Evolutionary conservation across 1,140 invertebrate species (phyloP), one percentile per base, ranked within the genome.

Genomic region (Lethocerus indicus): DNA sequence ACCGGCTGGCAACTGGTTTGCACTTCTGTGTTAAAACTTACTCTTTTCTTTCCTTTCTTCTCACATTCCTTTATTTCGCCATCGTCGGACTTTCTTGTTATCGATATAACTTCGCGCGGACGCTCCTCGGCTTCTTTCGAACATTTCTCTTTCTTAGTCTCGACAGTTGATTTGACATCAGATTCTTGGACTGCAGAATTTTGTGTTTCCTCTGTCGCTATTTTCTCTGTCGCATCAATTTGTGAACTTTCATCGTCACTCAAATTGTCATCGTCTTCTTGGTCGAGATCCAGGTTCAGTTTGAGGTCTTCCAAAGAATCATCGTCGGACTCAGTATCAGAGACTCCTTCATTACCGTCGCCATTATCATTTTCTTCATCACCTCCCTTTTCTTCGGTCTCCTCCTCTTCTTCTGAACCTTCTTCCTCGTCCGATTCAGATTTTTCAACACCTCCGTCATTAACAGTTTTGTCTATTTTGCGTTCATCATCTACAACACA

Each of bases 351-450:
- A 44, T 51, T 27, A 40, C 40, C 41, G 24, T 52, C 48, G 43
- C 53, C 45, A 48, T 60, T 60, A 29, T 64, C 55, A 50, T 64
- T 53, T 60, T 65, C 63, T 44, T 63, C 57, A 49, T 56, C 56
- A 52, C 60, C 56, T 32, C 57, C 46, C 54, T 52, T 16, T 9
- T 47, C 23, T 28, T 51, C 46, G 25, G 16, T n/a, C 21, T 37
- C 24, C 18, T 45, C 28, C 49, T 24, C 50, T 49, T 52, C 49
- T 42, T 54, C 55, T n/a, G 27, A 52, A 26, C 40, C 43, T 36
- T 55, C 47, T 50, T 57, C 50, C 25, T 59, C 49, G 21, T 61
- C 56, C 23, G 63, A 59, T 18, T 61, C 63, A 21, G 64, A 61
- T 50, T 64, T 58, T 25, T 58, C 56, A 43, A 54, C 57, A 39